Conservation (phyloP, 2,888 invertebrate genomes). For the Chymomyza fuscimana region DNA sequence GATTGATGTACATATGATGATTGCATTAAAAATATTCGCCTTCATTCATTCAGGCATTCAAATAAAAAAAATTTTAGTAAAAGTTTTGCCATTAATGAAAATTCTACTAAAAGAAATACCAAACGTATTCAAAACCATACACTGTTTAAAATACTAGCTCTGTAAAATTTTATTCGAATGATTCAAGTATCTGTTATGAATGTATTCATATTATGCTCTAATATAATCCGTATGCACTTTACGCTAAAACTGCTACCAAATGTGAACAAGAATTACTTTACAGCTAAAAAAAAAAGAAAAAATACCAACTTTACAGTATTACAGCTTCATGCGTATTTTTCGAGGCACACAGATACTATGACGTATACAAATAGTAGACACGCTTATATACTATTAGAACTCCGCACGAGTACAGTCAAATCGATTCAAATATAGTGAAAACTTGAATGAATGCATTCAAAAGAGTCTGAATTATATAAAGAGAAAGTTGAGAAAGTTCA, state of each 20-base stretch:
- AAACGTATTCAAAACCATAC: too few relatives aligned
- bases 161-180: too few relatives aligned
- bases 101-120: too few relatives aligned
- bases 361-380: slow-evolving; percentile 61
- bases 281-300: slow-evolving; percentile 34
- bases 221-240: neutral
- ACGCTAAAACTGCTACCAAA: slow-evolving; percentile 45
- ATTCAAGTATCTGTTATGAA: neutral
- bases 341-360: slow-evolving; percentile 47
- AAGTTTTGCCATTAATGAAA: too few relatives aligned
- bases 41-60: too few relatives aligned
- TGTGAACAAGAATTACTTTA: slow-evolving; percentile 69
- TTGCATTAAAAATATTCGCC: too few relatives aligned
- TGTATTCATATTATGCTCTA: neutral
- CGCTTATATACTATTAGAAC: slow-evolving; percentile 16
- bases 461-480: too few relatives aligned
- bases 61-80: too few relatives aligned
- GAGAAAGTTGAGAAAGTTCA: too few relatives aligned
- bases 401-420: neutral
- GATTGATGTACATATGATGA: too few relatives aligned
- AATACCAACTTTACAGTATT: slow-evolving; percentile 70
- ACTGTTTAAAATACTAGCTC: neutral
- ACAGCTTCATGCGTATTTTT: slow-evolving; percentile 71
- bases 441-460: too few relatives aligned
- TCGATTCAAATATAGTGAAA: neutral